Conservation (phyloP, 2,888 invertebrate genomes). For the Apeira syringaria region DNA sequence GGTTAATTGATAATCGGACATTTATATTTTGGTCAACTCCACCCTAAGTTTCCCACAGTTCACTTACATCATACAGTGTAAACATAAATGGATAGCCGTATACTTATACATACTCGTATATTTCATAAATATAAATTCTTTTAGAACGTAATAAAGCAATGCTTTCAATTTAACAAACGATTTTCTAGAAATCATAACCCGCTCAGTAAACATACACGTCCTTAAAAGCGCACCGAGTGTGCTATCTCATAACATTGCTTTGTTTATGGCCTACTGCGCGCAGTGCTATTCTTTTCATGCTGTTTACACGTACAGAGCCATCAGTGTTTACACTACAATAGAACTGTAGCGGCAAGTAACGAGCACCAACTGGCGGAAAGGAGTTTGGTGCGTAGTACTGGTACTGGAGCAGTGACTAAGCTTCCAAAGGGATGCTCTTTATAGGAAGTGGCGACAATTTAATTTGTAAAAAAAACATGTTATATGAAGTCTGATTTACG, state of each 20-base stretch:
- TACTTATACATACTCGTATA: too few relatives aligned
- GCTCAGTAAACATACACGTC: conserved; percentile 18
- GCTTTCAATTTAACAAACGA: neutral
- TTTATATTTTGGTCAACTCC: too few relatives aligned
- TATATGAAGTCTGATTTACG: too few relatives aligned
- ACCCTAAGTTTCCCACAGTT: too few relatives aligned
- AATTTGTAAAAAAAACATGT: too few relatives aligned
- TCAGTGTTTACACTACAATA: conserved; percentile 38
- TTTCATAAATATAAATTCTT: too few relatives aligned
- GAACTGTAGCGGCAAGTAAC: conserved; percentile 57
- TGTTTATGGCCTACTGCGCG: conserved; percentile 63
- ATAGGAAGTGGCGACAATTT: too few relatives aligned
- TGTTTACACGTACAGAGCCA: conserved; percentile 58
- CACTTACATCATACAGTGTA: too few relatives aligned
- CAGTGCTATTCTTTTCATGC: conserved; percentile 68
- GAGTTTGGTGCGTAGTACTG: conserved; percentile 26
- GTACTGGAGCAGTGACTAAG: conserved; percentile 20
- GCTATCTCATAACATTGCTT: conserved; percentile 64
- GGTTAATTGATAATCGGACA: too few relatives aligned
- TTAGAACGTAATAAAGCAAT: conserved; percentile 3
- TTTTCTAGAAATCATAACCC: conserved; percentile 20
- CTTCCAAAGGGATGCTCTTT: too few relatives aligned
- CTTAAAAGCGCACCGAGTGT: conserved; percentile 50
- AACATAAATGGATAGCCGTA: too few relatives aligned
- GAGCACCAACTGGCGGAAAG: conserved; percentile 56